phyloP scores from a whole-genome alignment of 2,888 invertebrate genomes.

The Lepidocyrtinus sp. region DNA sequence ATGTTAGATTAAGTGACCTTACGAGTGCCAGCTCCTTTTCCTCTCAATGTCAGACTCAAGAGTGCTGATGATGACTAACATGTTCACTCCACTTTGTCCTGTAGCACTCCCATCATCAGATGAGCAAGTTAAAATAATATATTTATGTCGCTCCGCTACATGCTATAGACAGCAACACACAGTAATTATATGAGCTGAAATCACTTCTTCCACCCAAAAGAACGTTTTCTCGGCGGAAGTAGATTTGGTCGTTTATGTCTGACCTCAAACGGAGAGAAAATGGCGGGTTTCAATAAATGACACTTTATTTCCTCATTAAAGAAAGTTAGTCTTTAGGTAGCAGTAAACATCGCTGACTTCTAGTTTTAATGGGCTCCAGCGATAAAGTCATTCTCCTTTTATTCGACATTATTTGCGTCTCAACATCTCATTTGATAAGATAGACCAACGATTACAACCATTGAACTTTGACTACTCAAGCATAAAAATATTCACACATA shows the following conservation, averaged over 20 bases:
- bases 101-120: neutral
- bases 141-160: no score
- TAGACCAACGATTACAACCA: no score
- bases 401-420: no score
- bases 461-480: no score
- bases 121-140: neutral
- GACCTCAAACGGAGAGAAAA: neutral
- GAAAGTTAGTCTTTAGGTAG: no score
- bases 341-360: no score
- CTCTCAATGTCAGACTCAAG: constrained; percentile 47
- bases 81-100: neutral
- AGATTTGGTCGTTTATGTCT: constrained; percentile 10
- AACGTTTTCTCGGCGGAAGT: constrained; percentile 26
- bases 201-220: constrained; percentile 25
- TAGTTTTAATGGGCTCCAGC: no score
- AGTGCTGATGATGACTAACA: constrained; percentile 17
- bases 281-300: no score
- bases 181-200: constrained; percentile 56
- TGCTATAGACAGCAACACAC: neutral
- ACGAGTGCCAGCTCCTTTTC: constrained; percentile 41
- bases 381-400: no score
- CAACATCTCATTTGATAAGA: no score
- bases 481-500: no score
- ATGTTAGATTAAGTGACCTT: constrained; percentile 21
- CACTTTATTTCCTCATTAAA: no score